A percentile compares a stretch with the other conserved stretches of the same genome.
phyloP scores from a whole-genome alignment of 2,113 vertebrate species.

The Salvelinus alpinus region DNA sequence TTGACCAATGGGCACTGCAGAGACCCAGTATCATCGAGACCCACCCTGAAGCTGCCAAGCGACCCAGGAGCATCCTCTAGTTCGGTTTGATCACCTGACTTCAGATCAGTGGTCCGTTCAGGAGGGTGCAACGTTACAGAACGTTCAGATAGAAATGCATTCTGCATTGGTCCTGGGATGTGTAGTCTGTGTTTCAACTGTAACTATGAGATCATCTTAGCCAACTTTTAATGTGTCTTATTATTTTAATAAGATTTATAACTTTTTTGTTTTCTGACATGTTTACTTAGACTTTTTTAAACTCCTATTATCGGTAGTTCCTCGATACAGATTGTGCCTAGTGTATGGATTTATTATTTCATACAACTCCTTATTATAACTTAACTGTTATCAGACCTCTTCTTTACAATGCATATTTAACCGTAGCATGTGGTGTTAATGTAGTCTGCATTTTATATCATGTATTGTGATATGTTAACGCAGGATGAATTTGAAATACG shows the following conservation, averaged over 20 bases:
- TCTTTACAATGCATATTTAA: slow-evolving; percentile 27
- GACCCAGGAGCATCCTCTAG: slow-evolving; percentile 43
- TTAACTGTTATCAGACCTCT: not conserved
- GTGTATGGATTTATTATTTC: slow-evolving; percentile 1
- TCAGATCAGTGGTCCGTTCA: not conserved
- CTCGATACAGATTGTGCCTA: not conserved
- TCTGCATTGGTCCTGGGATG: slow-evolving; percentile 25
- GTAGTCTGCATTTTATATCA: slow-evolving; percentile 46
- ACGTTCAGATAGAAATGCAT: slow-evolving; percentile 3
- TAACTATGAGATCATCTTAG: slow-evolving; percentile 19
- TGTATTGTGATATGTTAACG: slow-evolving; percentile 17
- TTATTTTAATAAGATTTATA: slow-evolving; percentile 41
- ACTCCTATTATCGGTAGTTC: not conserved
- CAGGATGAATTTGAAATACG: not conserved
- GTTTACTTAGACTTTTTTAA: not conserved
- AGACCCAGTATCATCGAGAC: slow-evolving; percentile 33
- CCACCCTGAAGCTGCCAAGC: slow-evolving; percentile 26
- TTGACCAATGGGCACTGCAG: slow-evolving; percentile 61
- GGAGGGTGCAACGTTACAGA: no score
- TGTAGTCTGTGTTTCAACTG: slow-evolving; percentile 37
- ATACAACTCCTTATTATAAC: not conserved
- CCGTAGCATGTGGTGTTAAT: slow-evolving; percentile 50
- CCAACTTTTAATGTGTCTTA: slow-evolving; percentile 33
- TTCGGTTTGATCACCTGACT: not conserved
- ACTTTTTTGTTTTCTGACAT: not conserved